These are phyloP conservation scores for Heliothis peltigera DNA, from an alignment of 2,888 invertebrate genomes.

Conservation along the genomic window DNA sequence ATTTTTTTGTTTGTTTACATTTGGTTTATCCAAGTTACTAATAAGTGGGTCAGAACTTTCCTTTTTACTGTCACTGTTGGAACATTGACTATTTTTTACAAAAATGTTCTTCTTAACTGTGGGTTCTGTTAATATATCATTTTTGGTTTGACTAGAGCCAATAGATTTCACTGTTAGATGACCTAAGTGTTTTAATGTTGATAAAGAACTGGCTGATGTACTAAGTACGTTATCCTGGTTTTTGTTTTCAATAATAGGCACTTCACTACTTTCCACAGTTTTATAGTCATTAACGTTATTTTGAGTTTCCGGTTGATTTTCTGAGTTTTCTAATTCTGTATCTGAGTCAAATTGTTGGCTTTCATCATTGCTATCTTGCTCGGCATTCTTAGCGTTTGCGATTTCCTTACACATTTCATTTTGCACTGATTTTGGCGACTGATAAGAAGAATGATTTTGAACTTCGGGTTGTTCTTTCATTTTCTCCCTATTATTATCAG, in stretches of 20 bases:
- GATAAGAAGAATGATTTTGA: not conserved
- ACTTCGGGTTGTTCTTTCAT: conserved; percentile 3
- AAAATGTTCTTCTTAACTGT: conserved; percentile 6
- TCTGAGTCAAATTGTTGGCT: conserved; percentile 28
- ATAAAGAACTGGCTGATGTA: conserved; percentile 60
- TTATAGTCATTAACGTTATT: conserved; percentile 17
- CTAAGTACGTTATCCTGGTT: conserved; percentile 6
- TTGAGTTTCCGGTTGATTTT: conserved; percentile 13
- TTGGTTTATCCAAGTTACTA: conserved; percentile 21
- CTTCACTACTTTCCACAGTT: conserved; percentile 9
- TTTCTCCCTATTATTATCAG: conserved; percentile 9
- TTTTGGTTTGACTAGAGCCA: conserved; percentile 53
- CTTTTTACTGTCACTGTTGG: conserved; percentile 15
- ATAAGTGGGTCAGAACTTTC: conserved; percentile 10
- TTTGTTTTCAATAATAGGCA: conserved; percentile 18
- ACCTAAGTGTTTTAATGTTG: conserved; percentile 76
- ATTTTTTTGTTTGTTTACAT: conserved; percentile 22
- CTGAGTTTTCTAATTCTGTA: conserved; percentile 23
- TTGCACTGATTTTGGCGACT: conserved; percentile 8
- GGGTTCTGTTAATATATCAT: conserved; percentile 26
- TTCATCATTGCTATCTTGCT: conserved; percentile 16
- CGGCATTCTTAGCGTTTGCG: not conserved
- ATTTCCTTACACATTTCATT: conserved; percentile 11
- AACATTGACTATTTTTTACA: conserved; percentile 13
- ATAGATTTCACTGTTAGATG: conserved; percentile 78